phyloP scores from a whole-genome alignment of 2,797 vertebrate species.

The Tenualosa ilisha region DNA sequence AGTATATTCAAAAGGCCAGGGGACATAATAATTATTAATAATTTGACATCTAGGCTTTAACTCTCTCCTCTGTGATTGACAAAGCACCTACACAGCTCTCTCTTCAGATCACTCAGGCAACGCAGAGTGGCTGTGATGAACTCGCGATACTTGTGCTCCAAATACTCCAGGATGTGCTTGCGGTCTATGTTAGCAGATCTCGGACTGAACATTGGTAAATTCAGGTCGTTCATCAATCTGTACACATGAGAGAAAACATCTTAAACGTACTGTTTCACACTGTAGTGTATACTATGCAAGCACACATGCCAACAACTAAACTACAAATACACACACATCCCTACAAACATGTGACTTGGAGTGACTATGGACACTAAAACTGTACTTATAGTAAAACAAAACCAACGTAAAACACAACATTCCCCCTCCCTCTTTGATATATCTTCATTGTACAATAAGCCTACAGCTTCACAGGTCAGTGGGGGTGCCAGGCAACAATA shows the following conservation, averaged over 20 bases:
- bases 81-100: constrained; percentile 69
- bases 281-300: background rate
- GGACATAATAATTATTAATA: too few species aligned
- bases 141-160: constrained; percentile 71
- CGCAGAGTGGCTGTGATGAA: constrained; percentile 70
- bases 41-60: background rate
- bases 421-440: too few species aligned
- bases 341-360: background rate
- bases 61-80: background rate
- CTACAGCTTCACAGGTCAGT: too few species aligned
- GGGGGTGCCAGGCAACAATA: too few species aligned
- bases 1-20: too few species aligned
- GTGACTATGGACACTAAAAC: too few species aligned
- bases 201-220: constrained; percentile 63
- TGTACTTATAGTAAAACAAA: too few species aligned
- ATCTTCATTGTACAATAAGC: too few species aligned
- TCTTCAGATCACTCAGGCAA: constrained; percentile 72
- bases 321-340: background rate
- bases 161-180: constrained; percentile 68
- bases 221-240: constrained; percentile 68
- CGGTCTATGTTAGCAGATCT: constrained; percentile 64
- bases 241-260: background rate
- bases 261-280: background rate
- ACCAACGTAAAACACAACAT: too few species aligned
- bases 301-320: background rate